Base-by-base conservation (phyloP, 2,888 invertebrate genomes). In the Schrankia costaestrigalis region DNA sequence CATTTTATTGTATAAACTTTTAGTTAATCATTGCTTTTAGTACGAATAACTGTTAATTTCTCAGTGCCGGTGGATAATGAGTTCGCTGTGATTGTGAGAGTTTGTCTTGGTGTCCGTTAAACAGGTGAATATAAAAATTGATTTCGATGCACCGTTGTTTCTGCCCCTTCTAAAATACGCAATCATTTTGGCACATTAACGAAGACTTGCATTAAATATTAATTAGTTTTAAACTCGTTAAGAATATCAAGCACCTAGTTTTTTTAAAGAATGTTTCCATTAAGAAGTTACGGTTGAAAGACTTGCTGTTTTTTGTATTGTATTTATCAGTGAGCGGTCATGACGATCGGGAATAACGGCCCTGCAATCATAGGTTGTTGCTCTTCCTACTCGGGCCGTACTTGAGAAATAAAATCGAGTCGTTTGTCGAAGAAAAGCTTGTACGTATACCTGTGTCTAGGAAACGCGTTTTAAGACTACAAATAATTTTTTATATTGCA, bases 341-440 rank as follows among this genome's bases (percentile, higher is more conserved):
- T 71, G 76, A 68, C 76, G 71, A 73, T 76, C 73, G 71, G 80
- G 80, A 70, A 78, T 87, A 87, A 86, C 86, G 86, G 86, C 84
- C 82, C 78, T 74, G 79, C 83, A 86, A 87, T 87, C 86, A 86
- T 84, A 87, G 86, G 86, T 87, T 86, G 81, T 87, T 87, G 86
- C 75, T 86, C 86, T 83, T 82, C 81, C 80, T 79, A 78, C 69
- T 64, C 69, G 63, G 71, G 45, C 49, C 53, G 68, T 59, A 56
- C 59, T 60, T 56, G 66, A 73, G 76, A 74, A 72, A 76, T 76
- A 73, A 77, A 76, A 68, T 54, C 46, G 46, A 54, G 48, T 48
- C 61, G 55, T 64, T 70, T 70, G 64, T 63, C 57, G 61, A 59
- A 71, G 71, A 64, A 71, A 72, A 71, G 65, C 60, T 58, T 45